Base-by-base conservation (phyloP, 2,888 invertebrate species). In the Limenitis camilla region DNA sequence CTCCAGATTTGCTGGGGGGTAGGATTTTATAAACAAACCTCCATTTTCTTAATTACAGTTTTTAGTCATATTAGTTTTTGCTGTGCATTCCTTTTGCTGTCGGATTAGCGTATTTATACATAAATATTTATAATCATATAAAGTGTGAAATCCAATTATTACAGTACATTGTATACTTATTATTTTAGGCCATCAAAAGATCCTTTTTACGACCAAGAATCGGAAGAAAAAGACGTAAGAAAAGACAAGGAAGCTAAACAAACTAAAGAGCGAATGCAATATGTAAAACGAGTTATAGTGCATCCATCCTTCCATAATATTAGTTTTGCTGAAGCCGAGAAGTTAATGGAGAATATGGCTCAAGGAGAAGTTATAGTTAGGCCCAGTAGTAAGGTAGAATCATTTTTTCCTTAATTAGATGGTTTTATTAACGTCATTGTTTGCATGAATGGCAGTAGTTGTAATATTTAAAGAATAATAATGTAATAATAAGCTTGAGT, bases 261-360 rank as follows among this genome's bases (percentile, higher is more conserved):
- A 73, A 90, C 92, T 5, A 94, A 96, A 67, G 93, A 94, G 59
- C 89, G 93, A 5, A 93, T 94, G 78, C 93, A 94, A 29, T 98
- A 97, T 71, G 94, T 97, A 30, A 98, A 98, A 75, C 90, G 99
- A 10, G 98, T 99, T 0, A 99, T 99, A 56, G 96, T 98, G 5
- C 99, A 99, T 83, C 97, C 98, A 0, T 92, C 96, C 7, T 99
- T 99, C 89, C 95, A 97, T 65, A 99, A 99, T 74, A 96, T 99
- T 65, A 95, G 96, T 4, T 98, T 93, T 76, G 92, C 92, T 0
- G 97, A 98, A 71, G 96, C 97, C 0, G 96, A 97, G 70, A 95
- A 95, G 67, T 86, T 97, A 50, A 94, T 99, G 93, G 92, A 91
- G 43, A 91, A 91, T 49, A 94, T 98, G 93, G 98, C 97, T 60